Base-by-base conservation (phyloP, 2,888 invertebrate species). In the Incurvaria masculella region DNA sequence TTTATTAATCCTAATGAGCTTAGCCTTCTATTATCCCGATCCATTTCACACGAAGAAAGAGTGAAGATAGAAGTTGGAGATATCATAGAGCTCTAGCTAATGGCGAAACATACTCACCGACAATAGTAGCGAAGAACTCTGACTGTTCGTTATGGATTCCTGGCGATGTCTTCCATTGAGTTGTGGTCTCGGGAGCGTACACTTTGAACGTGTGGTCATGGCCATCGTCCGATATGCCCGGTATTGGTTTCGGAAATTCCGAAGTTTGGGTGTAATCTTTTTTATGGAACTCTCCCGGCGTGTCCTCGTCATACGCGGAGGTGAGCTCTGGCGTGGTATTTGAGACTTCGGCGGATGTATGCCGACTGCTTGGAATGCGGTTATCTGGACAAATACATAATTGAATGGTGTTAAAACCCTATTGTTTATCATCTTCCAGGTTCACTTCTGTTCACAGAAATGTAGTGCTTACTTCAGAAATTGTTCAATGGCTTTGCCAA, bases 321-420 rank as follows among this genome's bases (percentile, higher is more conserved):
- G 63, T 63, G 20, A 80, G 80, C 41, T 80, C 76, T 56, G 80
- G 80, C 1, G 82, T 82, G 1, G 79, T 80, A 44, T 68, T 70
- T 1, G 69, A 66, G 1, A 64, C 58, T 21, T 73, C 73, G 1
- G 69, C 72, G 4, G 67, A 62, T 1, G 61, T 61, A 21, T 70
- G 68, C 21, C 56, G 62, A 2, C 66, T 68, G 2, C 61, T 61
- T 6, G 33, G 3, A 14, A 8, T 33, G 14, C 33, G 8, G 33
- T n/a, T n/a, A 3, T 33, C 33, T 33, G 33, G n/a, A n/a, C n/a
- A n/a, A n/a, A n/a, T n/a, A n/a, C n/a, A n/a, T n/a, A n/a, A n/a
- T n/a, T n/a, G n/a, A n/a, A n/a, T n/a, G n/a, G n/a, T n/a, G n/a
- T n/a, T n/a, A n/a, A n/a, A n/a, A n/a, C n/a, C n/a, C n/a, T n/a